A percentile compares a stretch with the other conserved stretches of the same genome.
phyloP scores from a whole-genome alignment of 2,797 vertebrate species.

The Remorina albescens region DNA sequence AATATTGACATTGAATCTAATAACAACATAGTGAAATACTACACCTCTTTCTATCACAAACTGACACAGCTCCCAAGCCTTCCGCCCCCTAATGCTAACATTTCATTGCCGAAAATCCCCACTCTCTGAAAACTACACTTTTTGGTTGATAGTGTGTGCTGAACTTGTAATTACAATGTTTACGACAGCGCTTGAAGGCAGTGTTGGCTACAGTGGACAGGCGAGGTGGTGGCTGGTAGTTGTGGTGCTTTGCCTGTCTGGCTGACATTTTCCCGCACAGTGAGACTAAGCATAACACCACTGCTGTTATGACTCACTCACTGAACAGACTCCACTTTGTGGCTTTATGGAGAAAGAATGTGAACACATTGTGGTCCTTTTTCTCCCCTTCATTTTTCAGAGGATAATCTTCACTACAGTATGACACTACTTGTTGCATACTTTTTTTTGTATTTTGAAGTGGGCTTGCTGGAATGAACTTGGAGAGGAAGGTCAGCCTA shows the following conservation, averaged over 20 bases:
- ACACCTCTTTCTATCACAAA: conserved; percentile 49
- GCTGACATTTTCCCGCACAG: conserved; percentile 81
- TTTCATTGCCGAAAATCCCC: conserved; percentile 72
- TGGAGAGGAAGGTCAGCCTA: conserved; percentile 12
- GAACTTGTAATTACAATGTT: conserved; percentile 80
- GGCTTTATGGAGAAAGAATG: conserved; percentile 83
- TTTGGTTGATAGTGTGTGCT: conserved; percentile 64
- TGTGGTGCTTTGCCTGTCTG: conserved; percentile 76
- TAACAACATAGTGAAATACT: conserved; percentile 52
- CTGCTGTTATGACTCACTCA: conserved; percentile 81
- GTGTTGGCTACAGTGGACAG: conserved; percentile 67
- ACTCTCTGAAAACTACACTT: conserved; percentile 58
- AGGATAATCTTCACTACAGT: conserved; percentile 45
- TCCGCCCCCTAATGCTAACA: conserved; percentile 65
- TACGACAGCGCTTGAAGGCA: conserved; percentile 74
- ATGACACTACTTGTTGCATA: conserved; percentile 53
- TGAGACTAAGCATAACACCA: conserved; percentile 83
- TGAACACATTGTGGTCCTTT: conserved; percentile 70
- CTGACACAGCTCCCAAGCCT: conserved; percentile 56
- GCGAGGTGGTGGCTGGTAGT: conserved; percentile 68
- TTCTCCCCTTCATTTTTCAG: conserved; percentile 47
- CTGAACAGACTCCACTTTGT: conserved; percentile 84
- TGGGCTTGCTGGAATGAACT: conserved; percentile 21
- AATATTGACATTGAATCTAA: conserved; percentile 25
- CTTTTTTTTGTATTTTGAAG: conserved; percentile 21